Evolutionary conservation across 2,797 vertebrate genomes (phyloP).

Genomic region (Sebastes kiyomatsui): DNA sequence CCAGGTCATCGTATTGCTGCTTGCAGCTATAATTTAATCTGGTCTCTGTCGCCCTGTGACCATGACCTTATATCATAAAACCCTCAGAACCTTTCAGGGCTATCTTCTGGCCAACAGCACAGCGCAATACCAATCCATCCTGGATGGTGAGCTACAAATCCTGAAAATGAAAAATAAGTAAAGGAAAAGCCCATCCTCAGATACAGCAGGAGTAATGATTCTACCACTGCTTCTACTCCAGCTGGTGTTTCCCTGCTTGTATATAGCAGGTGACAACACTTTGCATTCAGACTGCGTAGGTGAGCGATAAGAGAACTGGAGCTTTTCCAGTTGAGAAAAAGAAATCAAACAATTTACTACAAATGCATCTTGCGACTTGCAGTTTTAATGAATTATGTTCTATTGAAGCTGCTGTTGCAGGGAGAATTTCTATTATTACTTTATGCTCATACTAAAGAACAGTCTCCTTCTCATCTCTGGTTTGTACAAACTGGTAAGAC

Average conservation of each 20-base stretch:
- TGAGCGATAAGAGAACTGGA: background rate
- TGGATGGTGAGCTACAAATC: conserved; percentile 1
- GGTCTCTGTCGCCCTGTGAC: conserved; percentile 8
- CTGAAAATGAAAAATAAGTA: conserved; percentile 8
- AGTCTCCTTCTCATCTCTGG: background rate
- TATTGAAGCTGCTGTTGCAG: background rate
- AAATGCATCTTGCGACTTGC: background rate
- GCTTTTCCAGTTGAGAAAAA: background rate
- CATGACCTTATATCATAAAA: conserved; percentile 45
- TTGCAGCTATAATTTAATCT: conserved; percentile 35
- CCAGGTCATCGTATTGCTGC: conserved; percentile 4
- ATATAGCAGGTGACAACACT: background rate
- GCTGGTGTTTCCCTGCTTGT: background rate
- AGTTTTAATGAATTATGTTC: background rate
- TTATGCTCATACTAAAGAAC: background rate
- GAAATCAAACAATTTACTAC: background rate
- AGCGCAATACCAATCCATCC: background rate
- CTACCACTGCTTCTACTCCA: background rate
- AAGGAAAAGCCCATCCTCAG: background rate
- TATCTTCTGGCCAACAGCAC: conserved; percentile 10
- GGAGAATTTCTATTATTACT: background rate
- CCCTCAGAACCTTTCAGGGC: conserved; percentile 22
- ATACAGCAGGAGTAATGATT: background rate
- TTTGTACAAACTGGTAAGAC: background rate
- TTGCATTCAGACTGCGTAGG: background rate